Evolutionary conservation across 2,888 invertebrate species (phyloP).

Genomic region (Mesochorus sp.): DNA sequence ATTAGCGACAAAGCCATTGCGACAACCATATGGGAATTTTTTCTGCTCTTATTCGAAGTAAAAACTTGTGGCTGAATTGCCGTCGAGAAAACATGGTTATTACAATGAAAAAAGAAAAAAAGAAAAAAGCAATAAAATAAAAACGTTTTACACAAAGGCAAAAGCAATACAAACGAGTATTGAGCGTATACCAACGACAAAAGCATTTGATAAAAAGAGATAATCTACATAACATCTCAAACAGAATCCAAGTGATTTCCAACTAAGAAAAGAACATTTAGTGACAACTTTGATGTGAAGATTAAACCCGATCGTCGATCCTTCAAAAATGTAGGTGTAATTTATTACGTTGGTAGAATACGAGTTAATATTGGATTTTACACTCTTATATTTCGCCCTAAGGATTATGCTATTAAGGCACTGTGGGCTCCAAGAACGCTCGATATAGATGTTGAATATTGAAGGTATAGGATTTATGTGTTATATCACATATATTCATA

Average conservation of each 20-base stretch:
- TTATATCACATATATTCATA: not conserved
- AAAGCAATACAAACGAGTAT: not conserved
- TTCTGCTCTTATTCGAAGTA: not conserved
- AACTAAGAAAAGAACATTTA: too few relatives aligned
- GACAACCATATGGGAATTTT: constrained; percentile 13
- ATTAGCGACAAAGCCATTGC: constrained; percentile 48
- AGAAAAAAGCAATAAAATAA: not conserved
- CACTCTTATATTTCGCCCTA: constrained; percentile 63
- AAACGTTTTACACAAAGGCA: not conserved
- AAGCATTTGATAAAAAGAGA: too few relatives aligned
- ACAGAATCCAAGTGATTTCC: too few relatives aligned
- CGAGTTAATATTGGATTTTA: too few relatives aligned
- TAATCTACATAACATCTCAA: too few relatives aligned
- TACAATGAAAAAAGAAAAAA: not conserved
- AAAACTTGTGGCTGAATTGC: constrained; percentile 30
- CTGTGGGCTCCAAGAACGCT: constrained; percentile 64
- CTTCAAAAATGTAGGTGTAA: constrained; percentile 55
- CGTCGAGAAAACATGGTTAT: not conserved
- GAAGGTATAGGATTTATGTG: constrained; percentile 59
- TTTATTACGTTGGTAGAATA: too few relatives aligned
- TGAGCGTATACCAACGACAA: too few relatives aligned
- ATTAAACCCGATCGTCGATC: too few relatives aligned
- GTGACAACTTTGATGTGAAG: too few relatives aligned
- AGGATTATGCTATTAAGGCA: constrained; percentile 71
- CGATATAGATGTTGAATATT: constrained; percentile 72